phyloP scores from a whole-genome alignment of 1,140 invertebrate genomes.

The Pachypeltis micranthus region DNA sequence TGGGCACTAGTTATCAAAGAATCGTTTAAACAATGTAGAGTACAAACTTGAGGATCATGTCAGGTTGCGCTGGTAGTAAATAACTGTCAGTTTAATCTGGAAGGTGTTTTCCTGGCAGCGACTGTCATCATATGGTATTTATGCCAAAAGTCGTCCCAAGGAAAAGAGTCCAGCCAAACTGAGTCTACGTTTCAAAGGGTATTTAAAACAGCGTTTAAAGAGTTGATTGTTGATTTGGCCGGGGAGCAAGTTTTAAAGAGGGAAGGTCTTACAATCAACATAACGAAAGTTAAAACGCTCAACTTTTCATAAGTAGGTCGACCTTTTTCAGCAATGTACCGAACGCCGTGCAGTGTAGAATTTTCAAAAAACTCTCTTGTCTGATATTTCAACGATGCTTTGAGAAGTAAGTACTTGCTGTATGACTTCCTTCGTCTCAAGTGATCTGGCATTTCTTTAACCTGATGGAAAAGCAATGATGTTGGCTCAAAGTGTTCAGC shows the following conservation, averaged over 20 bases:
- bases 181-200: background rate
- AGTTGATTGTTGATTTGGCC: background rate
- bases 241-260: background rate
- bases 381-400: constrained; percentile 41
- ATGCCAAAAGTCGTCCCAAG: too few species aligned
- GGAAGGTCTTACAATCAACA: background rate
- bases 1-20: too few species aligned
- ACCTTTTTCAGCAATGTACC: constrained; percentile 54
- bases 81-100: too few species aligned
- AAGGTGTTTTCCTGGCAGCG: too few species aligned
- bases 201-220: background rate
- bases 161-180: background rate
- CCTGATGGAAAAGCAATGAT: too few species aligned
- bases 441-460: constrained; percentile 10
- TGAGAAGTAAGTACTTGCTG: constrained; percentile 10
- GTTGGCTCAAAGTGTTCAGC: too few species aligned
- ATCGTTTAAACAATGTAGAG: too few species aligned
- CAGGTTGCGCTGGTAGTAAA: too few species aligned
- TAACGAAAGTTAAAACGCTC: constrained; percentile 15
- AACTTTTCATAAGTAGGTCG: constrained; percentile 55
- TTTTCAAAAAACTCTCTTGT: constrained; percentile 55
- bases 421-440: constrained; percentile 6
- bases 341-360: constrained; percentile 55
- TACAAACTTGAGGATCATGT: too few species aligned
- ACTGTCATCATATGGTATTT: too few species aligned